Evolutionary conservation across 2,113 vertebrate species (phyloP), one percentile per base, ranked within the genome.

Genomic region (Scopus umbretta): DNA sequence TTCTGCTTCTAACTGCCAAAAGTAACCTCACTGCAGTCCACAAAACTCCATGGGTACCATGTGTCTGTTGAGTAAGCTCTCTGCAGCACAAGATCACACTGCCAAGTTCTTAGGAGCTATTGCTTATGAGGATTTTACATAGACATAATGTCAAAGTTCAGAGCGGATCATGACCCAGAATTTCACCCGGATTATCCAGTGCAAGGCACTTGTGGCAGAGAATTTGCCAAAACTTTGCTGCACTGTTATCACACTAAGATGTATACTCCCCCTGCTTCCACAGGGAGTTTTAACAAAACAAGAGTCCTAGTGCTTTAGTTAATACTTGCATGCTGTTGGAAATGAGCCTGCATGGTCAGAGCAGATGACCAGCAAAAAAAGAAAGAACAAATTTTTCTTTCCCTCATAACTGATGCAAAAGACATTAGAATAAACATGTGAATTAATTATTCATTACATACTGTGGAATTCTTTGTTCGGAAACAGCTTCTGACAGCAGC

Each of bases 401-500:
- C 34, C n/a, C 26, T 88, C 71, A 21, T 12, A 92, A 80, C 26
- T 52, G 27, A 79, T 62, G 68, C 42, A 86, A 90, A 83, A 74
- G 52, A 23, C 8, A 2, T 72, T 74, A 79, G 20, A 91, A 62
- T 47, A 81, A 85, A 75, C 0, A 0, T 6, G 7, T 45, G 7
- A 55, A 85, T 40, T 34, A 85, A 86, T 93, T 93, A 82, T 72
- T 92, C 26, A 65, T 65, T 43, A 79, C 9, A 53, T 29, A 75
- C 61, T 65, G 19, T 49, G 34, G 30, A 93, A 76, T 75, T 82
- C 61, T 95, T 62, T 72, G 49, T 16, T 92, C 68, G 90, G 49
- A 88, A 96, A 70, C 29, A 65, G 32, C 38, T 86, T 70, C 72
- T 66, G n/a, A 53, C 50, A 92, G 71, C 67, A 92, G 50, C 52